Evolutionary conservation across 2,888 invertebrate species (phyloP), one percentile per base, ranked within the genome.

Genomic region (Chirona hameri): DNA sequence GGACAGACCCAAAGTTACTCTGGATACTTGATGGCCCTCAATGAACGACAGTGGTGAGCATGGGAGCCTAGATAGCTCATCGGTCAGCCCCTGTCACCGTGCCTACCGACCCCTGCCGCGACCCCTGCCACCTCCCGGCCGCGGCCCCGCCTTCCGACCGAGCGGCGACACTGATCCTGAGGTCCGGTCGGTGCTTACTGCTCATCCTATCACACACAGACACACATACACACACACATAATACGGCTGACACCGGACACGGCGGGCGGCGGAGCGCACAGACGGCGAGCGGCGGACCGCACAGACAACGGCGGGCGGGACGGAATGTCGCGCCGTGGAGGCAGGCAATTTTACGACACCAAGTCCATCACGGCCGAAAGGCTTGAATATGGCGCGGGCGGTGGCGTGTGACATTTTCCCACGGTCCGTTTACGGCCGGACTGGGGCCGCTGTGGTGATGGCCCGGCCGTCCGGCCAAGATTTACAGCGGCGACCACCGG

Each of bases 351-450:
- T 76, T 76, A 76, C 76, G 76, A 24, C 76, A 21, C 76, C 76
- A 24, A 24, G 76, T 76, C 76, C 76, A 76, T 76, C 76, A 76
- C 76, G 39, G 46, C 76, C 5, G 76, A 76, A 76, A 76, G 76
- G 76, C 76, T 76, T 76, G 76, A 46, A 76, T 76, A 76, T 46
- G 76, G 46, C 76, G 31, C 31, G 72, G 31, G 14, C 27, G 72
- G 14, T 29, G 72, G 72, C 31, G 31, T 18, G 72, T 15, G 76
- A 9, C 76, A 39, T 12, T 39, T 76, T 76, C 76, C 76, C 76
- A 76, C 76, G 76, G 76, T 24, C 3, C 39, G 15, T 76, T 76
- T 76, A 76, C 9, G 12, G 76, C 24, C 76, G 24, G 0, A 9
- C 9, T 24, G 76, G 24, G 9, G 21, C 72, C 27, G 27, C 14